Percentiles rank a stretch among this genome's conserved stretches.
These are phyloP conservation scores for Smutsia gigantea DNA, from an alignment of 2,797 vertebrate genomes.

Conservation along the genomic window DNA sequence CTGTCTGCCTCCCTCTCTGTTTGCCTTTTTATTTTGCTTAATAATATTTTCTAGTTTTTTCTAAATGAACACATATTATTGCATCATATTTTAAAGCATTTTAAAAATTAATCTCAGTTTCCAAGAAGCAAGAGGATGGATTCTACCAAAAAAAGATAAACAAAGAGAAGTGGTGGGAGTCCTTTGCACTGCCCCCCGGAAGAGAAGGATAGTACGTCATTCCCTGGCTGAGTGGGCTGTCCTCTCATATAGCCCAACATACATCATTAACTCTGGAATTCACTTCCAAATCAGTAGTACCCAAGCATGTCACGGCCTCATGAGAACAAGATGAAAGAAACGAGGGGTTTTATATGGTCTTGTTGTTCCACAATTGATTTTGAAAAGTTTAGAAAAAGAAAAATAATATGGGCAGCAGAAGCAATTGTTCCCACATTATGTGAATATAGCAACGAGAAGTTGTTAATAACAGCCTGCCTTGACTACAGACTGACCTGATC, in stretches of 20 bases:
- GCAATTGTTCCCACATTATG: background rate
- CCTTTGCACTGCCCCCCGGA: accelerated
- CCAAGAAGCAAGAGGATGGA: background rate
- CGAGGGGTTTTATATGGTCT: background rate
- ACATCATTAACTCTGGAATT: background rate
- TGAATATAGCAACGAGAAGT: background rate
- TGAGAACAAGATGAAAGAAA: background rate
- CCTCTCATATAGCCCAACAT: no score
- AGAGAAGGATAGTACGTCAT: accelerated
- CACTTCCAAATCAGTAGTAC: background rate
- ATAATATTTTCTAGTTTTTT: background rate
- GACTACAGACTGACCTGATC: background rate
- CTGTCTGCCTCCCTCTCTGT: background rate
- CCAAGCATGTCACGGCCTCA: background rate
- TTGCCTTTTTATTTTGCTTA: background rate
- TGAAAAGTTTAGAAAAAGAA: background rate
- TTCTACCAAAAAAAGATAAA: background rate
- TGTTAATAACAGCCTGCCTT: background rate
- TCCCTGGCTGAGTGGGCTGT: background rate
- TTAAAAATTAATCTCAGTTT: background rate
- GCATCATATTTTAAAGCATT: background rate
- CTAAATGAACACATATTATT: background rate
- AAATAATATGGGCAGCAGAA: background rate
- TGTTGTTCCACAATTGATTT: background rate
- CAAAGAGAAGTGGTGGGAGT: background rate